phyloP scores from a whole-genome alignment of 2,888 invertebrate species.

The Arge pagana region DNA sequence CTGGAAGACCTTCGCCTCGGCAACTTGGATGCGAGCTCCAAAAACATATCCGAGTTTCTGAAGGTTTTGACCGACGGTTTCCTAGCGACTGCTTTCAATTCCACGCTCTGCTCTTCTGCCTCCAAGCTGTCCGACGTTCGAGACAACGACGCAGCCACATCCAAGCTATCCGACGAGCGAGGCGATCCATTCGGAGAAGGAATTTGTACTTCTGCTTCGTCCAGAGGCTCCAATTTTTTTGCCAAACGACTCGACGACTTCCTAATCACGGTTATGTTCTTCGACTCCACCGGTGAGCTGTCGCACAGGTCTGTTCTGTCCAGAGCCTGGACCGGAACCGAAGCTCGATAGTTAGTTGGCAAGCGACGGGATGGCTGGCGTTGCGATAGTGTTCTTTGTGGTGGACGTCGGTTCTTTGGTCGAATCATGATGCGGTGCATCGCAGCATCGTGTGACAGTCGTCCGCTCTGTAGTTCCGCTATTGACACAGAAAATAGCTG shows the following conservation, averaged over 20 bases:
- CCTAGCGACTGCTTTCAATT: slow-evolving; percentile 34
- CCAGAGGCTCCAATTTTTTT: slow-evolving; percentile 50
- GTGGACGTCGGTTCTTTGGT: slow-evolving; percentile 54
- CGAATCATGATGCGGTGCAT: slow-evolving; percentile 53
- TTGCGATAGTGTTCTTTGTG: slow-evolving; percentile 40
- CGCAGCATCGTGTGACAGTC: slow-evolving; percentile 52
- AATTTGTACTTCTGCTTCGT: slow-evolving; percentile 46
- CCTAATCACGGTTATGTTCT: slow-evolving; percentile 33
- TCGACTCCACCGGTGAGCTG: slow-evolving; percentile 36
- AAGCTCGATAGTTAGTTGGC: slow-evolving; percentile 29
- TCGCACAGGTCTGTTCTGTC: slow-evolving; percentile 31
- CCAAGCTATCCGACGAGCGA: slow-evolving; percentile 53
- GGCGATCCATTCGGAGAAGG: slow-evolving; percentile 40
- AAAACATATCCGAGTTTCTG: slow-evolving; percentile 46
- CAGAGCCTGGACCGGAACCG: slow-evolving; percentile 41
- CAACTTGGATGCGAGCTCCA: slow-evolving; percentile 42
- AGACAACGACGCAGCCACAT: slow-evolving; percentile 34
- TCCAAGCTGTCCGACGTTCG: slow-evolving; percentile 21
- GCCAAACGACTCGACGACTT: slow-evolving; percentile 50
- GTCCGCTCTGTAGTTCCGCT: slow-evolving; percentile 35
- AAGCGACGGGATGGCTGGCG: slow-evolving; percentile 17
- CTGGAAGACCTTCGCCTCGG: slow-evolving; percentile 44
- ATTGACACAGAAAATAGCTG: background rate
- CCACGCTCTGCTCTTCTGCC: slow-evolving; percentile 27
- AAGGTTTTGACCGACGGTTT: slow-evolving; percentile 41